Evolutionary conservation across 2,113 vertebrate genomes (phyloP).

Genomic region (Motacilla tschutschensis): DNA sequence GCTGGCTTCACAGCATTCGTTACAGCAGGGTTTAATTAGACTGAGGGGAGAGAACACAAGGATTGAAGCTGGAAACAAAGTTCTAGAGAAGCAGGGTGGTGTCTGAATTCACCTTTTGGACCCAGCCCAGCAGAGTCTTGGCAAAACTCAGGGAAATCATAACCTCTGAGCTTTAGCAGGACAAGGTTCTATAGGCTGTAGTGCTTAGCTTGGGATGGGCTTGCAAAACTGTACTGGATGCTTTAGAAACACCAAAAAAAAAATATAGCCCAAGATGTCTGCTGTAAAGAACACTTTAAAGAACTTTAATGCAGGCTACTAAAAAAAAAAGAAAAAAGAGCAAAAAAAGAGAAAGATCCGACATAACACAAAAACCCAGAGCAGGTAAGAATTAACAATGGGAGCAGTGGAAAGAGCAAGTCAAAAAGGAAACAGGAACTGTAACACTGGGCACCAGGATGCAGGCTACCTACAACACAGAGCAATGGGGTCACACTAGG

Average conservation of each 20-base stretch:
- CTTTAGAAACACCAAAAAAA: background rate
- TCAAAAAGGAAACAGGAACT: background rate
- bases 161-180: background rate
- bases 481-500: background rate
- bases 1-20: conserved; percentile 2
- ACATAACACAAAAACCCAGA: background rate
- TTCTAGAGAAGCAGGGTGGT: conserved; percentile 3
- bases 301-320: background rate
- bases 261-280: background rate
- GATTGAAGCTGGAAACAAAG: conserved; percentile 11
- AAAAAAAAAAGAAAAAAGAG: background rate
- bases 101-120: background rate
- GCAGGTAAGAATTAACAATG: background rate
- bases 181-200: background rate
- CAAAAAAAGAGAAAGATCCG: background rate
- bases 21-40: conserved; percentile 16
- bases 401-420: background rate
- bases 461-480: background rate
- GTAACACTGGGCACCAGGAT: background rate
- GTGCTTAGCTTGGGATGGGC: background rate
- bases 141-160: background rate
- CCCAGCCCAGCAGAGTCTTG: background rate
- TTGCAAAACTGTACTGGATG: background rate
- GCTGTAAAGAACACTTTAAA: background rate
- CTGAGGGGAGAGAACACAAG: background rate